These are phyloP conservation scores for Tyria jacobaeae DNA, from an alignment of 2,888 invertebrate species.

Conservation along the genomic window DNA sequence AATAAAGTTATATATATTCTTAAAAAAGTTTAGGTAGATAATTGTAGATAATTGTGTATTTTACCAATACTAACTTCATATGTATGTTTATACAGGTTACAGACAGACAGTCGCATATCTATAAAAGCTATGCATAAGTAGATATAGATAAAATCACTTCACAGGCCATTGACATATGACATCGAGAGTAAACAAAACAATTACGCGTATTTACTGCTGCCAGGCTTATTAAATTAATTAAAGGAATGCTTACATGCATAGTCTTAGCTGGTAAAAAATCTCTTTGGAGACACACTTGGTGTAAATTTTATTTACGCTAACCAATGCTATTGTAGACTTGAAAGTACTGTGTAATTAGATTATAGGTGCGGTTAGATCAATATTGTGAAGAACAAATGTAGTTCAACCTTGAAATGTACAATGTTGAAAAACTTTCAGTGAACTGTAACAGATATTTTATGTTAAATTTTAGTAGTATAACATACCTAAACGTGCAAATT, in stretches of 20 bases:
- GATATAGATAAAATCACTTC: constrained; percentile 31
- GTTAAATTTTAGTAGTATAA: background rate
- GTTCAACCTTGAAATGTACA: constrained; percentile 48
- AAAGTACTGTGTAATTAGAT: constrained; percentile 52
- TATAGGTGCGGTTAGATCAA: constrained; percentile 52
- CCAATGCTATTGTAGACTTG: constrained; percentile 14
- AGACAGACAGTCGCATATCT: background rate
- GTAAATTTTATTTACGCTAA: constrained; percentile 12
- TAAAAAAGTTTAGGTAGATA: no score
- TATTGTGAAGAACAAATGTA: constrained; percentile 41
- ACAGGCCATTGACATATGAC: constrained; percentile 53
- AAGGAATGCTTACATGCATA: constrained; percentile 40
- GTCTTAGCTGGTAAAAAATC: constrained; percentile 22
- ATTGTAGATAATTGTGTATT: no score
- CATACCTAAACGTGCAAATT: no score
- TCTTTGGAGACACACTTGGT: constrained; percentile 3
- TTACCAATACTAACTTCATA: no score
- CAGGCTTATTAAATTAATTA: constrained; percentile 48
- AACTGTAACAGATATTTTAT: constrained; percentile 40
- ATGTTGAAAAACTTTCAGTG: constrained; percentile 48
- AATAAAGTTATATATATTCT: background rate
- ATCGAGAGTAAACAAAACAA: constrained; percentile 56
- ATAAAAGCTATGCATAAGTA: constrained; percentile 7
- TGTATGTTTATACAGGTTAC: no score
- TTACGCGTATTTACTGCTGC: constrained; percentile 43